Evolutionary conservation across 2,113 vertebrate species (phyloP), one percentile per base, ranked within the genome.

Genomic region (Apus apus): DNA sequence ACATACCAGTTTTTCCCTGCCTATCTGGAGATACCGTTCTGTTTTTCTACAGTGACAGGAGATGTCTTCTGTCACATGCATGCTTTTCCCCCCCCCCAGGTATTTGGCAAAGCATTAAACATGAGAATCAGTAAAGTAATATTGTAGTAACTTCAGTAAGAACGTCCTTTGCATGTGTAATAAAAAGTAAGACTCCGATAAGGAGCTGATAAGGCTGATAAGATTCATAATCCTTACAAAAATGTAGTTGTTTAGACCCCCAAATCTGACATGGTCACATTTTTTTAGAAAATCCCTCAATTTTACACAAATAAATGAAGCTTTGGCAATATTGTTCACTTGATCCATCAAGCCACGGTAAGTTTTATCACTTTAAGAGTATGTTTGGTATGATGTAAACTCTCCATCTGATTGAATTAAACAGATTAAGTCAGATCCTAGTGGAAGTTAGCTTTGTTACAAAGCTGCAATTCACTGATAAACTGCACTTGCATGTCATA

Each of bases 11-110:
- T 62, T 54, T 66, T 27, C 61, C 20, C 11, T 66, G 36, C 11
- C 17, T 34, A 20, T 25, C 13, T 90, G 34, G 22, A 92, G 38
- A 34, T 3, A 65, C 0, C 15, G 16, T 68, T 86, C 48, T 77
- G 25, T 38, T 87, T 77, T 67, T 30, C 64, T 65, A 15, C 23
- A 66, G 22, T 57, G 34, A 64, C 29, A 60, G 34, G 15, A 88
- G 36, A 67, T 50, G 30, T 16, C 66, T 75, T 54, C 36, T 20
- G 18, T 57, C 68, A n/a, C 9, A 32, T 4, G 19, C 23, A n/a
- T 11, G 8, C 13, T 8, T 8, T 13, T 57, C 56, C 34, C 20
- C 22, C 2, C 0, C 6, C 5, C 27, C 38, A 50, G 23, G 15
- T 48, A 67, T 54, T 71, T 85, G 57, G 8, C 16, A 82, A 82